phyloP scores from a whole-genome alignment of 2,113 vertebrate species.

The Bostrychus sinensis region DNA sequence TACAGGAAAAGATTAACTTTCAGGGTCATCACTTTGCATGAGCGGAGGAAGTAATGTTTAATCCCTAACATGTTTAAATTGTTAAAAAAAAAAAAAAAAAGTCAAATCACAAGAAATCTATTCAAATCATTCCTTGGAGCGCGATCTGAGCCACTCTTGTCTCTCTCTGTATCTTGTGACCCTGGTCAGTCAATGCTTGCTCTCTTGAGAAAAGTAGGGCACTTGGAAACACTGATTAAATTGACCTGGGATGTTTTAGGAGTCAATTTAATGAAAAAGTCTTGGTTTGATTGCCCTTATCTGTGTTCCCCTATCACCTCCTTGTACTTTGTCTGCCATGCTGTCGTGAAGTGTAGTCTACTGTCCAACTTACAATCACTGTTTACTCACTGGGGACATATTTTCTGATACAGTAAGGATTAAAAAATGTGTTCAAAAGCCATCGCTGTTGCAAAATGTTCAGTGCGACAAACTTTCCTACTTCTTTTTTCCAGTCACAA shows the following conservation, averaged over 20 bases:
- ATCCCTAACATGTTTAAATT: conserved; percentile 34
- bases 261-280: conserved; percentile 61
- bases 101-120: not conserved
- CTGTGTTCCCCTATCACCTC: conserved; percentile 47
- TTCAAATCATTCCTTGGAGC: conserved; percentile 8
- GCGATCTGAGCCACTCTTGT: conserved; percentile 13
- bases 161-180: conserved; percentile 68
- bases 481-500: no score
- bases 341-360: not conserved
- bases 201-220: conserved; percentile 72
- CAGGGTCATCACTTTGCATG: conserved; percentile 72
- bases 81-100: not conserved
- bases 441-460: not conserved
- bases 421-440: not conserved
- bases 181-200: conserved; percentile 45
- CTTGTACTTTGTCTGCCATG: conserved; percentile 21
- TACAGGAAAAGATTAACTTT: conserved; percentile 77
- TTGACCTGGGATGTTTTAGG: conserved; percentile 71
- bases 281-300: conserved; percentile 44
- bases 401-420: not conserved
- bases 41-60: conserved; percentile 55
- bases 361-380: not conserved
- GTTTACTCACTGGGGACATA: not conserved
- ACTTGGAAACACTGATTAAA: conserved; percentile 78
- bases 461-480: not conserved